Conservation (phyloP, 2,797 vertebrate species). For the Coccyzus lansbergi region DNA sequence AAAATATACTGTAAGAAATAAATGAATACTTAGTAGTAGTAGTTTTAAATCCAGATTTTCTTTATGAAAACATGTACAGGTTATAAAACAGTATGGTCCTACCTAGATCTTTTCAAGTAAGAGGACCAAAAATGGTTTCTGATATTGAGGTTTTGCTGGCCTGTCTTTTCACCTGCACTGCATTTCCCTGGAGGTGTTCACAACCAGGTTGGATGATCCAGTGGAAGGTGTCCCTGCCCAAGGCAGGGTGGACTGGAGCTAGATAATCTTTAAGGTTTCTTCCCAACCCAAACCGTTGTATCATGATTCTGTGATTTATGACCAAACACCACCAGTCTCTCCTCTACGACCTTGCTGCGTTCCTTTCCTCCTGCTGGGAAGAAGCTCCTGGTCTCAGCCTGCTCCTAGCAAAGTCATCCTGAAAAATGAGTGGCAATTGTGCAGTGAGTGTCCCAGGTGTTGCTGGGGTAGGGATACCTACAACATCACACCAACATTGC, state of each 20-base stretch:
- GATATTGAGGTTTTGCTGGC: neutral
- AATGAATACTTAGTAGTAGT: neutral
- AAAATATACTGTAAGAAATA: neutral
- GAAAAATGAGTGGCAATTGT: neutral
- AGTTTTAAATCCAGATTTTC: neutral
- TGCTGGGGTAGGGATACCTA: neutral
- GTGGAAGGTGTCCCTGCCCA: too few species aligned
- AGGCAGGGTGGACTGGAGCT: too few species aligned
- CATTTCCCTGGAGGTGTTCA: too few species aligned
- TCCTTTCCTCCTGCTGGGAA: neutral
- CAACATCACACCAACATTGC: too few species aligned
- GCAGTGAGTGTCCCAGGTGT: neutral
- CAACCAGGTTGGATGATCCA: too few species aligned
- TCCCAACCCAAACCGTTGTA: too few species aligned
- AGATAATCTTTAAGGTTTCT: too few species aligned
- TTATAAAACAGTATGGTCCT: neutral
- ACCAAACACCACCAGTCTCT: neutral
- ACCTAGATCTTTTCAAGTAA: neutral
- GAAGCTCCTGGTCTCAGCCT: neutral
- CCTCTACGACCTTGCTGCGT: fast-evolving
- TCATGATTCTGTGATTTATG: neutral
- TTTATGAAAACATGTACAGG: neutral
- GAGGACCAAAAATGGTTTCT: neutral
- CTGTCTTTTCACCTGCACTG: neutral
- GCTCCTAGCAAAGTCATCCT: neutral